These are phyloP conservation scores for Bathynomus jamesi DNA, from an alignment of 1,140 invertebrate genomes.

Conservation along the genomic window DNA sequence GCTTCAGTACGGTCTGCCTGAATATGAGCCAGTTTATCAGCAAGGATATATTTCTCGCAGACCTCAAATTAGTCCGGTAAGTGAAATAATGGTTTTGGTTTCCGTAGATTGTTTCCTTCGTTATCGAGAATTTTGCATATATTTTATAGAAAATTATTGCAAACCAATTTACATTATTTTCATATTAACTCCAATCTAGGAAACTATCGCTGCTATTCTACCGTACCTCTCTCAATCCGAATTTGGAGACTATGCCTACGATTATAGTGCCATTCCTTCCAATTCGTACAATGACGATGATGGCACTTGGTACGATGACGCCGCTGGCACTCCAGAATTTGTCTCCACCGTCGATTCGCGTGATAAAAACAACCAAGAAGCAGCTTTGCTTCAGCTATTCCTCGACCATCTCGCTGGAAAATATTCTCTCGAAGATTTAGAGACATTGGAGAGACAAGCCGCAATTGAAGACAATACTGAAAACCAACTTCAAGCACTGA, in stretches of 20 bases:
- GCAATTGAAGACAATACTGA: constrained; percentile 32
- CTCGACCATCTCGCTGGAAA: constrained; percentile 27
- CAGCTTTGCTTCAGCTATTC: constrained; percentile 24
- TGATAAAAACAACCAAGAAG: constrained; percentile 13
- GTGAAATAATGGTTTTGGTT: neutral
- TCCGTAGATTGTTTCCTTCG: neutral
- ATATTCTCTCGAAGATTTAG: constrained; percentile 34
- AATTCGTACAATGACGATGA: constrained; percentile 32
- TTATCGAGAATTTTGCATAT: neutral
- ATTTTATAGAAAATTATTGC: neutral
- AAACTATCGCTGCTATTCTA: constrained; percentile 21
- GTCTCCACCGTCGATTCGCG: neutral
- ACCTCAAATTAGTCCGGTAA: constrained; percentile 31
- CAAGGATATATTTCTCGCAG: constrained; percentile 15
- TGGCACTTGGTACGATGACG: constrained; percentile 32
- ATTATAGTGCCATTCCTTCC: constrained; percentile 11
- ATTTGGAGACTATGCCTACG: constrained; percentile 21
- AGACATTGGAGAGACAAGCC: constrained; percentile 29
- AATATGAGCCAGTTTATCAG: constrained; percentile 17
- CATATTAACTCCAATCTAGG: constrained; percentile 4
- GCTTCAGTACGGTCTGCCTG: constrained; percentile 11
- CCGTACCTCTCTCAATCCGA: constrained; percentile 16
- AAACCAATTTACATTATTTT: neutral
- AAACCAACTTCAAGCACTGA: constrained; percentile 30
- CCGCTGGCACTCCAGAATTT: neutral